Percentiles rank a stretch among this genome's conserved stretches.
phyloP scores from a whole-genome alignment of 1,140 invertebrate genomes.

The Pissodes strobi region DNA sequence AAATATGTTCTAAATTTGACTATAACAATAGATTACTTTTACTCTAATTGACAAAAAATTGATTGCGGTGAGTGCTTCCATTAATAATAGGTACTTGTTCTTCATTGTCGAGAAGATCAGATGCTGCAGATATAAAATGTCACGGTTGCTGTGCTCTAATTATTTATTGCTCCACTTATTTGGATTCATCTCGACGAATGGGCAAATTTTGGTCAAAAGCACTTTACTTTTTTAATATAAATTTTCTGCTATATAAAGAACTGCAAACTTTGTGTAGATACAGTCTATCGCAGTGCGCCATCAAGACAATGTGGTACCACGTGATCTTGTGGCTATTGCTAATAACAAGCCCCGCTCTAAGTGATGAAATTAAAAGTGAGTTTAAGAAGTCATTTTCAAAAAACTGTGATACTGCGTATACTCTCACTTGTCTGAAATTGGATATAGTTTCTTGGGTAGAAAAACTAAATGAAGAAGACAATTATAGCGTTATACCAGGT shows the following conservation, averaged over 20 bases:
- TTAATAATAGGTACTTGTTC: constrained; percentile 18
- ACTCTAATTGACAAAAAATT: constrained; percentile 10
- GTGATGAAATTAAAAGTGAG: constrained; percentile 37
- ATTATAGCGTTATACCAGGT: constrained; percentile 69
- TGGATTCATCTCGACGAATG: constrained; percentile 31
- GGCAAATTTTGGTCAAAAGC: constrained; percentile 33
- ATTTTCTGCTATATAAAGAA: constrained; percentile 17
- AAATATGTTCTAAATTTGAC: too few relatives aligned
- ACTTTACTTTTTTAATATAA: constrained; percentile 29
- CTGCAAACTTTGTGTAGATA: constrained; percentile 18
- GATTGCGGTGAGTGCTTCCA: constrained; percentile 5
- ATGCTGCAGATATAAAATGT: constrained; percentile 28
- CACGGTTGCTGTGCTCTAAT: constrained; percentile 28
- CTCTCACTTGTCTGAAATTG: constrained; percentile 76
- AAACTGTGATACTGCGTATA: constrained; percentile 72
- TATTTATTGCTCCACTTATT: constrained; percentile 41
- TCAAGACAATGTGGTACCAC: not conserved
- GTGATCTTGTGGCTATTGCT: not conserved
- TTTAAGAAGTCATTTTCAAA: constrained; percentile 56
- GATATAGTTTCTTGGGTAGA: constrained; percentile 77
- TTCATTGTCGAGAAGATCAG: not conserved
- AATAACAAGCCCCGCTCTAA: not conserved
- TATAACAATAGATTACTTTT: constrained; percentile 14
- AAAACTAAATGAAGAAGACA: constrained; percentile 66
- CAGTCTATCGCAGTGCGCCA: not conserved